Conservation (phyloP, 2,888 invertebrate species). For the Sinodicranocentrus sp. region DNA sequence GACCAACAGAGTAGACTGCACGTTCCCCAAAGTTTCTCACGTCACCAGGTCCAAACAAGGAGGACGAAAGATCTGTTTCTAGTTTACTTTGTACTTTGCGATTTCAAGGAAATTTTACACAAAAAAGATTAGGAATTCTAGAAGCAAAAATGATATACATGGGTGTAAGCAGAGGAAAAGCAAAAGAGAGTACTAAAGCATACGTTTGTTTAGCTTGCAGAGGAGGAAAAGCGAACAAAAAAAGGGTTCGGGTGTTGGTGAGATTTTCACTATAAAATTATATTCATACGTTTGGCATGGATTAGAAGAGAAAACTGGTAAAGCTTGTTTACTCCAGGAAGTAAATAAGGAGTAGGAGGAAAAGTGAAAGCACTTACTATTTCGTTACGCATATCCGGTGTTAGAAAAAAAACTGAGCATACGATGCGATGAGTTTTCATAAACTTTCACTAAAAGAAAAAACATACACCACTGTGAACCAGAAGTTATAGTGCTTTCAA, state of each 20-base stretch:
- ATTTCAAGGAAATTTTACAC: slow-evolving; percentile 15
- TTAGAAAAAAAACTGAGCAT: background rate
- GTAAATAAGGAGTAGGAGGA: slow-evolving; percentile 5
- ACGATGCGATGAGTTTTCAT: background rate
- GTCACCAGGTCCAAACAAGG: background rate
- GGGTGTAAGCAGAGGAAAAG: background rate
- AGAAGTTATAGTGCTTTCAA: background rate
- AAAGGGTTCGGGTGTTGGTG: background rate
- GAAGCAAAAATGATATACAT: slow-evolving; percentile 3
- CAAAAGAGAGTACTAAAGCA: slow-evolving; percentile 18
- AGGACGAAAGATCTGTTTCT: background rate
- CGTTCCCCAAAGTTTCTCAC: too few species aligned
- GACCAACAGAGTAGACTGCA: too few species aligned
- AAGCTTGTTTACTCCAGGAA: too few species aligned
- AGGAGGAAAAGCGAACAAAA: background rate
- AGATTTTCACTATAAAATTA: background rate
- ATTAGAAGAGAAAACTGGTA: too few species aligned
- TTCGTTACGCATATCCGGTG: slow-evolving; percentile 19
- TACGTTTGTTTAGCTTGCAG: background rate
- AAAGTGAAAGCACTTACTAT: slow-evolving; percentile 12
- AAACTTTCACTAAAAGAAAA: slow-evolving; percentile 13
- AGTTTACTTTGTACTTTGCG: background rate
- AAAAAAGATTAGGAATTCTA: slow-evolving; percentile 12
- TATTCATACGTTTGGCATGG: too few species aligned
- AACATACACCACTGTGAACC: background rate